Percentiles rank a stretch among this genome's conserved stretches.
phyloP scores from a whole-genome alignment of 2,888 invertebrate species.

The Drosophila yooni region DNA sequence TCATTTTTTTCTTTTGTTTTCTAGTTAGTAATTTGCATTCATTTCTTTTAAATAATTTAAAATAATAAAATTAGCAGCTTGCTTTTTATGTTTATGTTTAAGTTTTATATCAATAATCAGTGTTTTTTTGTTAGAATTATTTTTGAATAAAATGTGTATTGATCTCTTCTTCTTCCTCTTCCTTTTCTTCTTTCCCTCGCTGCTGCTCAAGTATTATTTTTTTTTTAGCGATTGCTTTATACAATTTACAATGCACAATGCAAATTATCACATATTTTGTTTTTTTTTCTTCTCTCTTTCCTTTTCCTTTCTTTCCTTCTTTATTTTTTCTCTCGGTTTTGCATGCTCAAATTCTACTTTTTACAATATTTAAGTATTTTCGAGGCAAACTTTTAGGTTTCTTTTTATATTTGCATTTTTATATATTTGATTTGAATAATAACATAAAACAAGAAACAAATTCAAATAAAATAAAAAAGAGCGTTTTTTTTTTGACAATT shows the following conservation, averaged over 20 bases:
- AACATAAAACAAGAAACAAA: slow-evolving; percentile 30
- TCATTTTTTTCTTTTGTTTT: slow-evolving; percentile 29
- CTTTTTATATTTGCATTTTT: slow-evolving; percentile 27
- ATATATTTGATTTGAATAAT: slow-evolving; percentile 38
- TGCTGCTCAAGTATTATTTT: slow-evolving; percentile 6
- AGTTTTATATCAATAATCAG: slow-evolving; percentile 37
- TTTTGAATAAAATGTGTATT: slow-evolving; percentile 41
- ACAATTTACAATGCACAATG: slow-evolving; percentile 83
- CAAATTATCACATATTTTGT: slow-evolving; percentile 81
- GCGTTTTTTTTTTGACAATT: slow-evolving; percentile 17
- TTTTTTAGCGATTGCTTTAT: slow-evolving; percentile 54
- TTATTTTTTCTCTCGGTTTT: slow-evolving; percentile 36
- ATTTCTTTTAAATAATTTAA: slow-evolving; percentile 57
- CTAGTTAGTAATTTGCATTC: slow-evolving; percentile 54
- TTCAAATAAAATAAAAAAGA: slow-evolving; percentile 30
- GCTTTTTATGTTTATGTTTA: slow-evolving; percentile 32
- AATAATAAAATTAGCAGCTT: slow-evolving; percentile 70
- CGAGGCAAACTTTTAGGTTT: slow-evolving; percentile 47
- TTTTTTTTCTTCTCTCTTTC: slow-evolving; percentile 43
- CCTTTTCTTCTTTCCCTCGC: slow-evolving; percentile 22
- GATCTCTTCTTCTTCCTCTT: slow-evolving; percentile 28
- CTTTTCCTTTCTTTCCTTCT: slow-evolving; percentile 15
- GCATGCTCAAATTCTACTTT: slow-evolving; percentile 76
- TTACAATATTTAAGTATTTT: slow-evolving; percentile 70
- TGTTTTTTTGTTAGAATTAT: slow-evolving; percentile 37